Evolutionary conservation across 35 echinoderm and acorn worm species (phyloP), one percentile per base, ranked within the genome.

Genomic region (Hemicentrotus pulcherrimus): DNA sequence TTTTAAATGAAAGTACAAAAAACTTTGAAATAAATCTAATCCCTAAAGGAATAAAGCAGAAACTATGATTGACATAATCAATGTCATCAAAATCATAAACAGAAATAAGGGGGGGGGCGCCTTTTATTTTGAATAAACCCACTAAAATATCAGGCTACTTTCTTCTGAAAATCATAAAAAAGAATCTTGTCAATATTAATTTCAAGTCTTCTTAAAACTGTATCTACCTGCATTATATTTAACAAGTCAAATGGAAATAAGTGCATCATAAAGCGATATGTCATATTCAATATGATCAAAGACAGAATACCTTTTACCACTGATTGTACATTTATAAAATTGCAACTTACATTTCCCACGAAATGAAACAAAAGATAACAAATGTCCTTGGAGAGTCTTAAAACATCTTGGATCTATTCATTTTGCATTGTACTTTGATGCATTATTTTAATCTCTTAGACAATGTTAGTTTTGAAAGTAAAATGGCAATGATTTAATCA

Each of bases 371-470:
- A 78, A 78, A 78, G 28, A 78, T 55, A 55, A 71, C 19, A 78
- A 28, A 78, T 78, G 65, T 78, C 65, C 24, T 78, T 28, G 24
- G 24, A 4, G 5, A 28, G 19, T 28, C 65, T 28, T 78, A 78
- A 78, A 78, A 78, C 24, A 78, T n/a, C 65, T 78, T 78, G 65
- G 65, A 78, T 78, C 65, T 78, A 78, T 78, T 78, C 22, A 78
- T 78, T 22, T 78, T 78, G 65, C 19, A n/a, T 24, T n/a, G 65
- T 28, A 78, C 65, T 78, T n/a, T 78, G 0, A n/a, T 15, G 15
- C 10, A 10, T 55, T 15, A 55, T 12, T 55, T 55, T 11, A 15
- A 55, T 55, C 50, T 55, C 15, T 55, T 11, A 41, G 11, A 55
- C 8, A 41, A 15, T 11, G 15, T 55, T 15, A 55, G 50, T 2